Base-by-base conservation (phyloP, 2,888 invertebrate genomes). In the Nemapogon koenigi region DNA sequence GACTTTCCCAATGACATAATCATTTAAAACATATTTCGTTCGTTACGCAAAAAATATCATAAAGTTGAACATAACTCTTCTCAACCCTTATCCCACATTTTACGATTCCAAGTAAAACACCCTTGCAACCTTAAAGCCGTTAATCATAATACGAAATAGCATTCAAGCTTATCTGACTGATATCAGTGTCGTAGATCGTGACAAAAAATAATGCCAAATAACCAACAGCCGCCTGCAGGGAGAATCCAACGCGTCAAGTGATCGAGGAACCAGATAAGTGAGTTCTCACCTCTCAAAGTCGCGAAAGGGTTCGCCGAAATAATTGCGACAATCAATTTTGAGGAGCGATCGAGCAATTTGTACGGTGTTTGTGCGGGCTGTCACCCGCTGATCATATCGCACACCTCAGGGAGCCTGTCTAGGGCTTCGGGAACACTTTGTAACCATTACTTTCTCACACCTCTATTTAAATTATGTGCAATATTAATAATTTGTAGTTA, bases 291-390 rank as follows among this genome's bases (percentile, higher is more conserved):
- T 75, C 70, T 68, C 71, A 68, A 70, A 57, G 49, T 63, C 57
- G 67, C 66, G 64, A 71, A 76, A 75, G 75, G 76, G 73, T 72
- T 73, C 65, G 62, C 61, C 60, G 65, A 75, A 31, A 75, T 73
- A 75, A 78, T 76, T 75, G 76, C 76, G 71, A 78, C 76, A 78
- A 76, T 78, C 72, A 72, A 71, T 73, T 62, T 68, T 58, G 59
- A 75, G 71, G 67, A 75, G 71, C 65, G 55, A 75, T 76, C 73
- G 78, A 73, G 55, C 67, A 71, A 75, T 75, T 78, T 75, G 75
- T 78, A 73, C 68, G 72, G 71, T 73, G 68, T 75, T 73, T 73
- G 76, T 78, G 76, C 76, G 76, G 78, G 76, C 64, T 72, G 75
- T 71, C 71, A 67, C 69, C 71, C 68, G 70, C 64, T 66, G 76